A percentile compares a stretch with the other conserved stretches of the same genome.
These are phyloP conservation scores for Resseliella maxima DNA, from an alignment of 2,888 invertebrate genomes.

Conservation along the genomic window DNA sequence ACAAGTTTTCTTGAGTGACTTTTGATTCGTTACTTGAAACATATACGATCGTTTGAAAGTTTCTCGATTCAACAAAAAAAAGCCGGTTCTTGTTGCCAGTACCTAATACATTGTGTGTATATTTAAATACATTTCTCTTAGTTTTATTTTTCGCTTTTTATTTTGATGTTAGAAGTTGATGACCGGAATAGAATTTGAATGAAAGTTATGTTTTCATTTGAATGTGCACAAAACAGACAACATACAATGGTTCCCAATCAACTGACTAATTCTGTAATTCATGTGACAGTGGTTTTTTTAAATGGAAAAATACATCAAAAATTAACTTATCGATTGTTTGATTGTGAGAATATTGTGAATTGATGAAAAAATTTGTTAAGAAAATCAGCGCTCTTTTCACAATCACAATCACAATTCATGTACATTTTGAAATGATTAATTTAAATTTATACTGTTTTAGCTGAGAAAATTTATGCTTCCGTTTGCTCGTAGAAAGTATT, in stretches of 20 bases:
- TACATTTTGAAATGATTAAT: no score
- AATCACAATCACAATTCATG: no score
- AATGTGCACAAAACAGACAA: not conserved
- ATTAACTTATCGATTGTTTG: no score
- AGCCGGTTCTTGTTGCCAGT: not conserved
- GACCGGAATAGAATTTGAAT: constrained; percentile 23
- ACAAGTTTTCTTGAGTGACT: not conserved
- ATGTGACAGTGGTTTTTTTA: not conserved
- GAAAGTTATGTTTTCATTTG: constrained; percentile 13
- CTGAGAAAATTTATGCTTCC: no score
- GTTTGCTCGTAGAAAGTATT: not conserved
- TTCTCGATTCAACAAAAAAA: not conserved
- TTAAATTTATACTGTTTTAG: no score
- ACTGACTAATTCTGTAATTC: not conserved
- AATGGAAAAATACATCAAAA: no score
- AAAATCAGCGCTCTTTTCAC: no score
- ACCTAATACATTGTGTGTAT: not conserved
- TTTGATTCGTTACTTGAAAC: not conserved
- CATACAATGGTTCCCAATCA: not conserved
- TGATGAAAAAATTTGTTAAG: no score
- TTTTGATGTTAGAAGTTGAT: not conserved
- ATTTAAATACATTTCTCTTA: no score
- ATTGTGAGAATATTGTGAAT: no score
- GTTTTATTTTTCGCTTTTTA: not conserved
- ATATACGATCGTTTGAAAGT: constrained; percentile 6